Conservation (phyloP, 2,888 invertebrate genomes). For the Patella caerulea region DNA sequence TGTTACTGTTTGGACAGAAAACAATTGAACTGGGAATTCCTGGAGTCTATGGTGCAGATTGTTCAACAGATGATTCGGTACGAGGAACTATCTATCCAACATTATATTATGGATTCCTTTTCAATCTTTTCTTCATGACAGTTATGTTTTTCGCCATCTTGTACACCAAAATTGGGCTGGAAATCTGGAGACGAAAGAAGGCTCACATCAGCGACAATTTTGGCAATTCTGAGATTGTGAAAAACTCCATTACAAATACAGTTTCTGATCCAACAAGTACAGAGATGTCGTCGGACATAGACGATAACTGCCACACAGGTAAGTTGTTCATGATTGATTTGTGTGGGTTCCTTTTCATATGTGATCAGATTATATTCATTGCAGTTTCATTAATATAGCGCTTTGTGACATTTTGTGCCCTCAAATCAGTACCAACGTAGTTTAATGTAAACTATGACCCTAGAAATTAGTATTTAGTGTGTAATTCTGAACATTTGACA, state of each 20-base stretch:
- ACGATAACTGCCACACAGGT: slow-evolving; percentile 25
- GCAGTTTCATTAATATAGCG: too few species aligned
- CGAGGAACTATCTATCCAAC: slow-evolving; percentile 56
- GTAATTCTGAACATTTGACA: too few species aligned
- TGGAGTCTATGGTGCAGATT: slow-evolving; percentile 52
- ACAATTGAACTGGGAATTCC: slow-evolving; percentile 43
- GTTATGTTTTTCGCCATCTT: slow-evolving; percentile 57
- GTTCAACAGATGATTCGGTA: slow-evolving; percentile 62
- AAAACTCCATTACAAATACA: background rate
- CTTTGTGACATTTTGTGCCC: too few species aligned
- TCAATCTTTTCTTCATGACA: slow-evolving; percentile 56
- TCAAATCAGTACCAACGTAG: too few species aligned
- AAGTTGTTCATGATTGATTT: background rate
- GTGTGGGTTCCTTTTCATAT: too few species aligned
- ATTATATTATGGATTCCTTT: slow-evolving; percentile 60
- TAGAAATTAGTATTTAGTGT: too few species aligned
- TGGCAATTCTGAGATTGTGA: slow-evolving; percentile 16
- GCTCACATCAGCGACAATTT: slow-evolving; percentile 48
- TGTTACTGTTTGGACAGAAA: slow-evolving; percentile 56
- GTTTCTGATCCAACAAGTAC: slow-evolving; percentile 54
- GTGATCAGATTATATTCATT: too few species aligned
- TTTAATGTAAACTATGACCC: too few species aligned
- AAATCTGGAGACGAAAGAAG: slow-evolving; percentile 58
- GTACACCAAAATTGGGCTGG: slow-evolving; percentile 57
- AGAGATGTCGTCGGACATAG: slow-evolving; percentile 57